Evolutionary conservation across 2,888 invertebrate genomes (phyloP).

Genomic region (Dolichopus griseipennis): DNA sequence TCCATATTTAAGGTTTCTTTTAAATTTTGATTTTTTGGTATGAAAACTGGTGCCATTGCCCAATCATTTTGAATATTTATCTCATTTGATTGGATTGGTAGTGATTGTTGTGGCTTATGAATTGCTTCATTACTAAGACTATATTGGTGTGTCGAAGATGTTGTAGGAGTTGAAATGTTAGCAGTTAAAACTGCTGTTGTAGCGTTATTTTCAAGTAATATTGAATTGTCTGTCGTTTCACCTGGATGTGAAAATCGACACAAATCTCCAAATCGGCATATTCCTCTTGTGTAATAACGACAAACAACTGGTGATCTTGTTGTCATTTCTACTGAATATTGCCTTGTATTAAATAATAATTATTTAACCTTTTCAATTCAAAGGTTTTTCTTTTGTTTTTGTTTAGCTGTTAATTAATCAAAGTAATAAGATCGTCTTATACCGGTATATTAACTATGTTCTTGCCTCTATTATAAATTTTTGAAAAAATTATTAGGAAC

Average conservation of each 20-base stretch:
- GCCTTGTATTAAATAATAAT: no score
- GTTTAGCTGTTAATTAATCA: no score
- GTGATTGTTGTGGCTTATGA: background rate
- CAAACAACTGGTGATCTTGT: constrained; percentile 29
- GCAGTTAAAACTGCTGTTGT: constrained; percentile 16
- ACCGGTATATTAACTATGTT: no score
- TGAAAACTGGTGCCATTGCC: constrained; percentile 39
- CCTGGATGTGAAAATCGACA: constrained; percentile 36
- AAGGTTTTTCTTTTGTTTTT: no score
- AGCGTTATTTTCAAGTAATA: constrained; percentile 15
- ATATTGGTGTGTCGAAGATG: constrained; percentile 12
- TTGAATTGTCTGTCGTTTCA: constrained; percentile 23
- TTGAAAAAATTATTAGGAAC: no score
- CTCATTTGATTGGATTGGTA: background rate
- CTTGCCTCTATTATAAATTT: no score
- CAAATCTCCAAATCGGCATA: constrained; percentile 38
- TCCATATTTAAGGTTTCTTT: background rate
- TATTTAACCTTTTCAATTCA: no score
- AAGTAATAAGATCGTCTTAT: no score
- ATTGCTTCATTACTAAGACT: background rate
- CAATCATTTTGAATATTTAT: constrained; percentile 26
- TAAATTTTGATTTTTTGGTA: constrained; percentile 28
- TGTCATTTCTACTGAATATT: background rate
- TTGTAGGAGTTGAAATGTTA: constrained; percentile 8
- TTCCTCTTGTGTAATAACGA: constrained; percentile 36